phyloP scores from a whole-genome alignment of 2,113 vertebrate species.

The Petrocephalus microphthalmus region DNA sequence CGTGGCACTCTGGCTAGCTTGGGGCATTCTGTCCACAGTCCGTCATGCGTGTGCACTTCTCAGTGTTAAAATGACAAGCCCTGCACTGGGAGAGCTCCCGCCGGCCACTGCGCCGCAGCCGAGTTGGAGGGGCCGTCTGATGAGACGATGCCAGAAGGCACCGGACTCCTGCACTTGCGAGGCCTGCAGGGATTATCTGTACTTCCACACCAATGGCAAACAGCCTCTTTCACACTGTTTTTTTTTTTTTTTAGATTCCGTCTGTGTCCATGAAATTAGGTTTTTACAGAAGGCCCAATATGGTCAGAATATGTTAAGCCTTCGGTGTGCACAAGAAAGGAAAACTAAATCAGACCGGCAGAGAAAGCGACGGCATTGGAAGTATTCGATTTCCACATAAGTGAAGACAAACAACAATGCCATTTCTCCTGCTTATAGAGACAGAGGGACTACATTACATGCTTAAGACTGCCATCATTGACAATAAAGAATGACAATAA shows the following conservation, averaged over 20 bases:
- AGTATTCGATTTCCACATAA: not conserved
- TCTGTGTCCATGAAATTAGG: conserved; percentile 46
- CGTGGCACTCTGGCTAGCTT: conserved; percentile 69
- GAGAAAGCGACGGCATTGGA: conserved; percentile 6
- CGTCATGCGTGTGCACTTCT: conserved; percentile 88
- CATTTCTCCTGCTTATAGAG: not conserved
- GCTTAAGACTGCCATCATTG: not conserved
- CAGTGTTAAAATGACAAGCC: conserved; percentile 83
- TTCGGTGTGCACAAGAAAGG: conserved; percentile 45
- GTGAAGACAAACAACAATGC: conserved; percentile 10
- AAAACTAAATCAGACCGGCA: conserved; percentile 40
- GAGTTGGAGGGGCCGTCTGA: conserved; percentile 57
- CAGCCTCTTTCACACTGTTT: conserved; percentile 41
- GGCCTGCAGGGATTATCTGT: conserved; percentile 63
- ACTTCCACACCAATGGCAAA: conserved; percentile 61
- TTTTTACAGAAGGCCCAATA: conserved; percentile 50
- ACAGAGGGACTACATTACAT: not conserved
- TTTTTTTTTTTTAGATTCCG: conserved; percentile 48
- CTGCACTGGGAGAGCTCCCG: conserved; percentile 73
- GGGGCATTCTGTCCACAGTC: conserved; percentile 78
- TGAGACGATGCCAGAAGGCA: conserved; percentile 76
- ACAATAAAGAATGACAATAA: not conserved
- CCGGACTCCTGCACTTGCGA: conserved; percentile 56
- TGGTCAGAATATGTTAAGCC: conserved; percentile 56
- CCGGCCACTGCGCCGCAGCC: conserved; percentile 60